phyloP scores from a whole-genome alignment of 2,113 vertebrate species.

The Erythrolamprus reginae region DNA sequence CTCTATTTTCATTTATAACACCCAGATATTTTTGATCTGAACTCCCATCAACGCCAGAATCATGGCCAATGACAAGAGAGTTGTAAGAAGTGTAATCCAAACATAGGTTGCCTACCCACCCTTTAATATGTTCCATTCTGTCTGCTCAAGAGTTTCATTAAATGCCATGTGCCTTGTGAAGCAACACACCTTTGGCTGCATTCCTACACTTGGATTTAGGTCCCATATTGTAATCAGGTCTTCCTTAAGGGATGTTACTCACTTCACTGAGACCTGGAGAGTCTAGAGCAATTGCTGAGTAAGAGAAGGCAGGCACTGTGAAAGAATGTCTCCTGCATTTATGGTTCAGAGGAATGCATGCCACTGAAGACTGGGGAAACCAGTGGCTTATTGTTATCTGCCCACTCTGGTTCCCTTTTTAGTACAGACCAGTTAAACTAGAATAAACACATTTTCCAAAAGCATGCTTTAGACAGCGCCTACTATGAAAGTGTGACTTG shows the following conservation, averaged over 20 bases:
- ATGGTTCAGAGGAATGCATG: not conserved
- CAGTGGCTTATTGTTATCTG: conserved; percentile 5
- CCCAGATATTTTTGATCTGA: not conserved
- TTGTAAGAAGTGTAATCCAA: not conserved
- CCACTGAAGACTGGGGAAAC: not conserved
- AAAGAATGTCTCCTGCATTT: not conserved
- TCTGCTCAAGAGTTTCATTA: not conserved
- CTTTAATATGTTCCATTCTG: not conserved
- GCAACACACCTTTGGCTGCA: not conserved
- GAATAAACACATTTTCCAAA: not conserved
- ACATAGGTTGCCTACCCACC: not conserved
- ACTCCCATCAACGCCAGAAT: not conserved
- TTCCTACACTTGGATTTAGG: conserved; percentile 1
- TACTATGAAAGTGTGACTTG: conserved; percentile 2
- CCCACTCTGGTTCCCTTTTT: not conserved
- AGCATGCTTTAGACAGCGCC: not conserved
- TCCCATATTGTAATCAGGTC: not conserved
- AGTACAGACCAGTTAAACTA: not conserved
- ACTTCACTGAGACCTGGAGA: not conserved
- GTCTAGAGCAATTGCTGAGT: not conserved
- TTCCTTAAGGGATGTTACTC: not conserved
- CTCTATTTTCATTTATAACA: too few species aligned
- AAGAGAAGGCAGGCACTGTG: not conserved
- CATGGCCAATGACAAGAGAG: not conserved
- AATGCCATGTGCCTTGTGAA: not conserved